Evolutionary conservation across 2,888 invertebrate species (phyloP).

Genomic region (Ophion obscuratus): DNA sequence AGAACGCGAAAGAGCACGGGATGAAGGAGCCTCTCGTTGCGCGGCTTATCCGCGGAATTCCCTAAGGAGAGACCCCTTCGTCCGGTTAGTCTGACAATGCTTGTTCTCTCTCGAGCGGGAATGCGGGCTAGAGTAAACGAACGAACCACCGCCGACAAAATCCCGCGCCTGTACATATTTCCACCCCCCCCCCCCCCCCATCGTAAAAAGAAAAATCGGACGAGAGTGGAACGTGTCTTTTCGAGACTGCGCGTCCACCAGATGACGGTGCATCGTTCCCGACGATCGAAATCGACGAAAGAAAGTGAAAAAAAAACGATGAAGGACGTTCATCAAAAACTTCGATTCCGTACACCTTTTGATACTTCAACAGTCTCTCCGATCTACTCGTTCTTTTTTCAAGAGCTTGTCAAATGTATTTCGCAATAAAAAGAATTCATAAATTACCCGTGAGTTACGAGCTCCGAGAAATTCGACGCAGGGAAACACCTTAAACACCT

Average conservation of each 20-base stretch:
- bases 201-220: conserved; percentile 18
- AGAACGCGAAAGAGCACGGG: background rate
- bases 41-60: background rate
- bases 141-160: conserved; percentile 13
- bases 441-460: background rate
- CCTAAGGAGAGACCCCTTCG: background rate
- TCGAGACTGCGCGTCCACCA: conserved; percentile 36
- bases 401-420: conserved; percentile 70
- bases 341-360: background rate
- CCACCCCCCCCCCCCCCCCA: background rate
- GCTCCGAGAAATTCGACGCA: background rate
- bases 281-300: background rate
- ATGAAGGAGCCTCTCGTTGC: conserved; percentile 5
- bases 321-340: background rate
- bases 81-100: background rate
- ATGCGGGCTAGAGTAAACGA: background rate
- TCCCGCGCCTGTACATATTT: conserved; percentile 60
- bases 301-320: background rate
- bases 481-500: background rate
- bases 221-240: background rate
- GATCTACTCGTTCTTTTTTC: conserved; percentile 64
- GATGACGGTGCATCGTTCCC: background rate
- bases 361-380: background rate
- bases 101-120: conserved; percentile 1
- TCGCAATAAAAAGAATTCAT: conserved; percentile 71